Conservation (phyloP, 1,140 invertebrate species). For the Drosophila melanogaster region Release_6_plus_ISO1_MT NT_033779.5:3621001-3621500, state of each 20-base stretch:
- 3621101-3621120: constrained; percentile 13
- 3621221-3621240: constrained; percentile 77
- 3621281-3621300: constrained; percentile 62
- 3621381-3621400: constrained; percentile 51
- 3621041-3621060: constrained; percentile 3
- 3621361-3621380: not conserved
- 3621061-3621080: constrained; percentile 24
- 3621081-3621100: not conserved
- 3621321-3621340: constrained; percentile 46
- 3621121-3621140: constrained; percentile 19
- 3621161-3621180: constrained; percentile 76
- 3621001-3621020: constrained; percentile 1
- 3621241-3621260: constrained; percentile 70
- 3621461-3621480: constrained; percentile 23
- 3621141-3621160: constrained; percentile 48
- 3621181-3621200: constrained; percentile 77
- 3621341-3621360: not conserved
- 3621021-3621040: not conserved
- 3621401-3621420: constrained; percentile 35
- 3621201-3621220: constrained; percentile 74
- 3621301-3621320: constrained; percentile 68
- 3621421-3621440: constrained; percentile 57
- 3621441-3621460: constrained; percentile 3
- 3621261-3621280: constrained; percentile 75
- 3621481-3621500: constrained; percentile 27